phyloP scores from a whole-genome alignment of 2,113 vertebrate species.

The Xiphorhynchus elegans region DNA sequence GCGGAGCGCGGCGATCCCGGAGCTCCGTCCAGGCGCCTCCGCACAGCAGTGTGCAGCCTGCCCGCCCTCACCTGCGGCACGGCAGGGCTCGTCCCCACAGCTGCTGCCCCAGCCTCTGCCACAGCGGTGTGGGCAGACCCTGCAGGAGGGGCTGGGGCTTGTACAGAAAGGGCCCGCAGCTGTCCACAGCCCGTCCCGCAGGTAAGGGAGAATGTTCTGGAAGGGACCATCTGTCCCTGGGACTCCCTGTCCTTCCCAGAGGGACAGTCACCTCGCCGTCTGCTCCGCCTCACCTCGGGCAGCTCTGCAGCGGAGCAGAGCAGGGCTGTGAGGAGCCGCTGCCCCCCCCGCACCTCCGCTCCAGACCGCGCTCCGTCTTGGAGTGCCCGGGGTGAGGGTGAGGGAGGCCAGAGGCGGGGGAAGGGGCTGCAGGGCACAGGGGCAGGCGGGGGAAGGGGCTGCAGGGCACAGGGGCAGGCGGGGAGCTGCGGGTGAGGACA shows the following conservation, averaged over 20 bases:
- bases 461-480: fast-evolving
- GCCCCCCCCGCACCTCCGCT: fast-evolving
- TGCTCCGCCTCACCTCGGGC: not conserved
- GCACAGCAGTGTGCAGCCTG: too few relatives aligned
- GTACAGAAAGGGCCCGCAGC: not conserved
- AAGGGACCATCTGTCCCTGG: fast-evolving
- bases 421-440: too few relatives aligned
- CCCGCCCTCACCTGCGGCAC: too few relatives aligned
- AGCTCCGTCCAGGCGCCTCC: too few relatives aligned
- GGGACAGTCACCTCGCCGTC: not conserved
- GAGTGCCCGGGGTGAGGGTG: fast-evolving
- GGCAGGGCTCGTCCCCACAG: too few relatives aligned
- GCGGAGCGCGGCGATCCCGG: fast-evolving
- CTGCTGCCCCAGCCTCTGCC: too few relatives aligned
- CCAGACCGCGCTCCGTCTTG: fast-evolving
- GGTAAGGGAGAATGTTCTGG: not conserved
- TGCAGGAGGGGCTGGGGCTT: not conserved
- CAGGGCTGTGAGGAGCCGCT: not conserved
- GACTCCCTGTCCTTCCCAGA: not conserved
- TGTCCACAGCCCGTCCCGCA: fast-evolving
- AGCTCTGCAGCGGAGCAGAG: not conserved
- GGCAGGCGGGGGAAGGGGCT: too few relatives aligned
- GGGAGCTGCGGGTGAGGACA: too few relatives aligned
- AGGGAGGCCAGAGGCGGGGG: fast-evolving
- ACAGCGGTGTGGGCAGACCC: too few relatives aligned